Evolutionary conservation across 2,113 vertebrate genomes (phyloP), one percentile per base, ranked within the genome.

Genomic region (Oostethus manadensis): DNA sequence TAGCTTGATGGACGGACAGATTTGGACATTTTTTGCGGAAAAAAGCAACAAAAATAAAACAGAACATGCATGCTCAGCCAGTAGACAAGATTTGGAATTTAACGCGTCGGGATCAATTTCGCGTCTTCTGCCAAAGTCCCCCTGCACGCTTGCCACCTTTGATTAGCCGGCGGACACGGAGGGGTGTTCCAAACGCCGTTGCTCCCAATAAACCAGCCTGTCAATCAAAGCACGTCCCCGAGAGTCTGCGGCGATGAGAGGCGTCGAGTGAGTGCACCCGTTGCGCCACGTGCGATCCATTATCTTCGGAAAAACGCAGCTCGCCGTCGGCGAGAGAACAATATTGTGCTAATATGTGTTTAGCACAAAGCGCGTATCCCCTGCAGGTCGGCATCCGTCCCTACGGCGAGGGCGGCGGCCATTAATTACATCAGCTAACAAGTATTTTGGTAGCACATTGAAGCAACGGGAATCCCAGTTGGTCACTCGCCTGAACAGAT

Each of bases 251-350:
- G 76, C 90, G 88, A 90, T 91, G 92, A 91, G 88, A 83, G 71
- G 71, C 70, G 83, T 84, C 82, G 83, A 87, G 79, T 88, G 87
- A 88, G 84, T 91, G 88, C 91, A 86, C 89, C 86, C 88, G 87
- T n/a, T 61, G 70, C 85, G 81, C 88, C 84, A 69, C 76, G 77
- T 83, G 88, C 86, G 86, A 92, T 91, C 92, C 88, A 93, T 93
- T 93, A 89, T 84, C 79, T 88, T 76, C 76, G 69, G 59, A 53
- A 63, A 67, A 1, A 50, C 7, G 14, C 47, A 49, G 10, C 47
- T 13, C 21, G 10, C 0, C 77, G 74, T 79, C 68, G 77, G 77
- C 68, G 73, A 73, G 22, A 50, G 21, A 20, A 49, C 11, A n/a
- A n/a, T n/a, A n/a, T n/a, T n/a, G n/a, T 91, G 83, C 86, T 76